Conservation (phyloP, 2,113 vertebrate species). For the Tamias sibiricus region DNA sequence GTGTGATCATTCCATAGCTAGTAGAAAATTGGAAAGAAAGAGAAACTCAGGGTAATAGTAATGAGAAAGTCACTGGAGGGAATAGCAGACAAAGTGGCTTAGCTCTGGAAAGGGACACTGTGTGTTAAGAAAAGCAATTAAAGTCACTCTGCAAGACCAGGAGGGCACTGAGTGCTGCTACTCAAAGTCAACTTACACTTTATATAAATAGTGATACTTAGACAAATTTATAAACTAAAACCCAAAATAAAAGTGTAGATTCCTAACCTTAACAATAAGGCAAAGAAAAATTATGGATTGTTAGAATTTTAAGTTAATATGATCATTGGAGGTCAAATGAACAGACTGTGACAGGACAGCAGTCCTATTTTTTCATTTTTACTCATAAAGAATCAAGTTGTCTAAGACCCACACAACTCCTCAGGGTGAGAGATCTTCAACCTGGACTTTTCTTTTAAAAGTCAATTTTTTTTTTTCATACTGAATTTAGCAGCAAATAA, state of each 20-base stretch:
- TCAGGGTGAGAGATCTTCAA: too few species aligned
- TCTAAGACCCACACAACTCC: neutral
- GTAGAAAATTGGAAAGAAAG: neutral
- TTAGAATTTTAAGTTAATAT: neutral
- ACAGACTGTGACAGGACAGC: neutral
- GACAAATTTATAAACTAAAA: conserved; percentile 2
- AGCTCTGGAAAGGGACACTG: neutral
- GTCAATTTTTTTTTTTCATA: neutral
- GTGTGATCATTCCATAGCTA: neutral
- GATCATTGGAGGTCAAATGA: too few species aligned
- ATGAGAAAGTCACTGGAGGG: neutral
- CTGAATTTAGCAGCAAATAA: neutral
- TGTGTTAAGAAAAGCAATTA: neutral
- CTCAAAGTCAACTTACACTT: conserved; percentile 39
- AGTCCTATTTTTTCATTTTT: neutral
- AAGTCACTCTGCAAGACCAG: neutral
- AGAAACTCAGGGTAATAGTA: neutral
- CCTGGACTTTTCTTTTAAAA: conserved; percentile 37
- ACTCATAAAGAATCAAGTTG: neutral
- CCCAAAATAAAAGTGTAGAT: neutral
- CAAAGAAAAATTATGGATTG: neutral
- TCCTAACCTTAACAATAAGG: conserved; percentile 24
- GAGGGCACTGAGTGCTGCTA: neutral
- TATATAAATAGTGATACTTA: conserved; percentile 26
- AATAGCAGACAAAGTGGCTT: conserved; percentile 23